Conservation (phyloP, 2,888 invertebrate genomes). For the Watsonalla cultraria region DNA sequence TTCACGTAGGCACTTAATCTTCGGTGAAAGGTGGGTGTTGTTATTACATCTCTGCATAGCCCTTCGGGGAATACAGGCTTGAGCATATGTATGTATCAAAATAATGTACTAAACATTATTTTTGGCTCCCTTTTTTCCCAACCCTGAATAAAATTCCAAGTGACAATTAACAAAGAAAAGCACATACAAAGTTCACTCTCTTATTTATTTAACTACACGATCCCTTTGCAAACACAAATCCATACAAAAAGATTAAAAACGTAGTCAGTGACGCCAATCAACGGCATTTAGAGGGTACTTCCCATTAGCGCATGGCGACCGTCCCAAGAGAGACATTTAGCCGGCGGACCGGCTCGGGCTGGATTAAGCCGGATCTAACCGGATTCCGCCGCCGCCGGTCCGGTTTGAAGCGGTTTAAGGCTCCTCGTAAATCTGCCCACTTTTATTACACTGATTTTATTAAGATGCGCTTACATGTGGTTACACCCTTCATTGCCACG, state of each 20-base stretch:
- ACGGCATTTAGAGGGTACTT: constrained; percentile 2
- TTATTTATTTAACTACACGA: too few relatives aligned
- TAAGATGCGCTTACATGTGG: constrained; percentile 27
- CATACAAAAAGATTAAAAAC: neutral
- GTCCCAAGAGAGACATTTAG: constrained; percentile 22
- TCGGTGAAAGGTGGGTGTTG: too few relatives aligned
- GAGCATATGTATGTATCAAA: too few relatives aligned
- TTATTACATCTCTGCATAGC: too few relatives aligned
- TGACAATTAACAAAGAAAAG: too few relatives aligned
- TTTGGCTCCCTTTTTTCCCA: too few relatives aligned
- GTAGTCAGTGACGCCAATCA: constrained; percentile 4
- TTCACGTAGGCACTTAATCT: too few relatives aligned
- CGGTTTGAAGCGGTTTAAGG: constrained; percentile 32
- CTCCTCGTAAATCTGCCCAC: constrained; percentile 46
- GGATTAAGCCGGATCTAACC: constrained; percentile 29
- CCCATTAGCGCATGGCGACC: constrained; percentile 21
- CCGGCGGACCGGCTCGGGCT: constrained; percentile 13
- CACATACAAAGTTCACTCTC: too few relatives aligned
- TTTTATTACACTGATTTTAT: constrained; percentile 46
- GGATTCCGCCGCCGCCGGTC: constrained; percentile 29
- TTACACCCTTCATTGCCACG: constrained; percentile 12
- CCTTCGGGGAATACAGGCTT: too few relatives aligned
- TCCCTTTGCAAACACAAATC: neutral
- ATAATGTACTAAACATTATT: too few relatives aligned
- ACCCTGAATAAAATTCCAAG: too few relatives aligned